These are phyloP conservation scores for Sphyrna mokarran DNA, from an alignment of 2,113 vertebrate genomes.

Conservation along the genomic window DNA sequence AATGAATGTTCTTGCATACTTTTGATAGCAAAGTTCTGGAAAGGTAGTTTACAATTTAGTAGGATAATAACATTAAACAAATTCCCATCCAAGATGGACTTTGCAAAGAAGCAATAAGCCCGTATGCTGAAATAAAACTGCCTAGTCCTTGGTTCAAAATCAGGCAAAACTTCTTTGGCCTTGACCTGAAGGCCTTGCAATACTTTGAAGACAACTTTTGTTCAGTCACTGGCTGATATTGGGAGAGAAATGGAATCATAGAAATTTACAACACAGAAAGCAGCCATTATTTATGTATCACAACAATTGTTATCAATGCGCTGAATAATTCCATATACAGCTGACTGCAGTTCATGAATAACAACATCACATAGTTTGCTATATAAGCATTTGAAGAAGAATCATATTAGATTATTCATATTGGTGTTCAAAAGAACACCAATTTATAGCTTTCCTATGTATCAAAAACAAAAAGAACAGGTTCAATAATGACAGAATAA, in stretches of 20 bases:
- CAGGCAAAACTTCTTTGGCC: not conserved
- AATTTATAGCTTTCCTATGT: conserved; percentile 2
- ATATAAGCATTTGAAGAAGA: not conserved
- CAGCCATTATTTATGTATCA: not conserved
- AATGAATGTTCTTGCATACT: not conserved
- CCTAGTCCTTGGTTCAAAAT: not conserved
- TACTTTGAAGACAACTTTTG: not conserved
- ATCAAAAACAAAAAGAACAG: not conserved
- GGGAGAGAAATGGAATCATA: not conserved
- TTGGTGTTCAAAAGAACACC: not conserved
- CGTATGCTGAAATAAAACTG: not conserved
- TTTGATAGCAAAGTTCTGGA: not conserved
- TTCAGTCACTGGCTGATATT: not conserved
- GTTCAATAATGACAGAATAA: not conserved
- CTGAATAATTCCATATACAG: not conserved
- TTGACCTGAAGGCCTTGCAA: not conserved
- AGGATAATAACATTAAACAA: not conserved
- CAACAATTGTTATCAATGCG: not conserved
- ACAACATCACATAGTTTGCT: not conserved
- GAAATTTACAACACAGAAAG: not conserved
- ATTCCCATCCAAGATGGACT: not conserved
- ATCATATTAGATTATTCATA: not conserved
- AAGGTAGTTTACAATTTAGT: not conserved
- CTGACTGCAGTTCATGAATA: not conserved
- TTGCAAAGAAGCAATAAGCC: not conserved